A percentile compares a stretch with the other conserved stretches of the same genome.
Evolutionary conservation across 1,140 invertebrate species (phyloP).

Genomic region (Bombus impatiens): DNA sequence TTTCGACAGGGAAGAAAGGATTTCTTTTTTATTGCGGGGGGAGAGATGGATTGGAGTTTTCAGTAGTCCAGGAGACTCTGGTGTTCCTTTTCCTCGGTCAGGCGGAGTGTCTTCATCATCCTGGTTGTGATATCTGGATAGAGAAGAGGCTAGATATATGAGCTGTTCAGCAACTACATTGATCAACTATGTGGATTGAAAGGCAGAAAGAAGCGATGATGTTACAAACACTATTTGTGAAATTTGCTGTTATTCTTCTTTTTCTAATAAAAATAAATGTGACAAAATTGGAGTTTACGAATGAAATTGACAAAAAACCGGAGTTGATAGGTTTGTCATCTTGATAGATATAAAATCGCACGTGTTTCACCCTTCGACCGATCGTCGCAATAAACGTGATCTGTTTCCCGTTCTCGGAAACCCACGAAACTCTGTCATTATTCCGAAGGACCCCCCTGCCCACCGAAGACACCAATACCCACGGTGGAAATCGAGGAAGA

Average conservation of each 20-base stretch:
- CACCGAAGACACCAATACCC: neutral
- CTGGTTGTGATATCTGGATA: no score
- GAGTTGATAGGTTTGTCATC: no score
- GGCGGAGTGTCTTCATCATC: neutral
- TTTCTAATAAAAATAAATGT: no score
- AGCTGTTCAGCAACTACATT: no score
- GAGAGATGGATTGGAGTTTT: neutral
- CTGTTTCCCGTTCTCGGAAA: constrained; percentile 62
- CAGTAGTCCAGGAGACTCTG: neutral
- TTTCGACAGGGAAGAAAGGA: neutral
- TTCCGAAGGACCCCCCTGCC: constrained; percentile 12
- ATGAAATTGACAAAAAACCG: no score
- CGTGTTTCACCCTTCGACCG: neutral
- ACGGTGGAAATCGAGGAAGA: constrained; percentile 29
- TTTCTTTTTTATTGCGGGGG: neutral
- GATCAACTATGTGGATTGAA: no score
- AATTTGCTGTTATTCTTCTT: no score
- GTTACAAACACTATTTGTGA: neutral
- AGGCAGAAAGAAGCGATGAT: neutral
- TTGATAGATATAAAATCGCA: neutral
- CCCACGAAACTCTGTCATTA: constrained; percentile 63
- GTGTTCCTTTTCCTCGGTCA: neutral
- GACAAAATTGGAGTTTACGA: no score
- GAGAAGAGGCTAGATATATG: neutral
- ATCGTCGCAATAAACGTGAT: constrained; percentile 10